Evolutionary conservation across 2,113 vertebrate genomes (phyloP).

Genomic region (Ceyx melanurus): DNA sequence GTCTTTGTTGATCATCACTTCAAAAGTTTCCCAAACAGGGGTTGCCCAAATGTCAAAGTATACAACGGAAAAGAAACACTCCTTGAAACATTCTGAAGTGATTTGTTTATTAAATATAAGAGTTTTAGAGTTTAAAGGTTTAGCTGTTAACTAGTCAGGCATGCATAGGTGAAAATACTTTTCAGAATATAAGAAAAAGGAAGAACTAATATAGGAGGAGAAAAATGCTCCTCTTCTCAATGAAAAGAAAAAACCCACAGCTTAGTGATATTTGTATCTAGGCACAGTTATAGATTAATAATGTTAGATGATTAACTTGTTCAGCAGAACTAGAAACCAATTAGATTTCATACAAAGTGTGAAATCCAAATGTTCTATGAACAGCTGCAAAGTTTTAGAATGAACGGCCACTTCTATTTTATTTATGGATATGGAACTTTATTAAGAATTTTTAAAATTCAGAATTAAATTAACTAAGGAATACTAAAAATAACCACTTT

Average conservation of each 20-base stretch:
- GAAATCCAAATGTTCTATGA: not conserved
- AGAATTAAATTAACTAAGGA: not conserved
- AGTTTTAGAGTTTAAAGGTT: not conserved
- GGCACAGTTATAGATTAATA: not conserved
- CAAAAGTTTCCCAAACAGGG: not conserved
- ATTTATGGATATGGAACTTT: not conserved
- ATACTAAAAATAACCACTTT: not conserved
- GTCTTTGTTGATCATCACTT: not conserved
- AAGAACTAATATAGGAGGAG: not conserved
- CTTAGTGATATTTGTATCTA: not conserved
- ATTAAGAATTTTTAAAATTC: not conserved
- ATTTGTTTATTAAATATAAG: not conserved
- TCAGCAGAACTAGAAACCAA: not conserved
- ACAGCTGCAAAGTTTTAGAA: not conserved
- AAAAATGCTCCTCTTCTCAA: not conserved
- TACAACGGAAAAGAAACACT: not conserved
- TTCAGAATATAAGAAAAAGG: not conserved
- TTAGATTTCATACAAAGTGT: not conserved
- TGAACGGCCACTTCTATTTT: not conserved
- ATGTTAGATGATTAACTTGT: not conserved
- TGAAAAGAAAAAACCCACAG: not conserved
- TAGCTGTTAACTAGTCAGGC: not conserved
- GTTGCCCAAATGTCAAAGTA: not conserved
- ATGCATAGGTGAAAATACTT: not conserved
- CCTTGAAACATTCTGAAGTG: constrained; percentile 21